Evolutionary conservation across 2,113 vertebrate species (phyloP).

Genomic region (Micronycteris hirsuta): DNA sequence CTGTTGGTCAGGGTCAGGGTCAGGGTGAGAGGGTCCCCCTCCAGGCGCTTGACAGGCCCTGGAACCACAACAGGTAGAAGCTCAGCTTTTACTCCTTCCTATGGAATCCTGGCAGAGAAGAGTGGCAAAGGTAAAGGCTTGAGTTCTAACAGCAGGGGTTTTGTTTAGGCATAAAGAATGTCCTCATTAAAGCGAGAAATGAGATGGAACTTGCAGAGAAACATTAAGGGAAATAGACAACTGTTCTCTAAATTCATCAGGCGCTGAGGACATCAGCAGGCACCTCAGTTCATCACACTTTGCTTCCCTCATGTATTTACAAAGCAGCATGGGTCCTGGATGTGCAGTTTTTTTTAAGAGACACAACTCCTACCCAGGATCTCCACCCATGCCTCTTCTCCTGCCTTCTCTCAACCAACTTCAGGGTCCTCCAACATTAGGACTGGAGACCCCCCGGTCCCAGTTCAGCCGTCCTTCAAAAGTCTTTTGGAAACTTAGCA

Average conservation of each 20-base stretch:
- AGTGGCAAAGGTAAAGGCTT: neutral
- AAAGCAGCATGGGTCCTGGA: neutral
- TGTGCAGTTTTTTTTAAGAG: neutral
- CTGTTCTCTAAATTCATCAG: slow-evolving; percentile 24
- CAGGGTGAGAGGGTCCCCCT: neutral
- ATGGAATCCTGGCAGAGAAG: neutral
- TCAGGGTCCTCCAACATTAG: neutral
- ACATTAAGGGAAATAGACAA: slow-evolving; percentile 62
- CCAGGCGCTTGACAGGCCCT: neutral
- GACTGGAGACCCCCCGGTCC: fast-evolving
- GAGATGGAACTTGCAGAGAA: slow-evolving; percentile 60
- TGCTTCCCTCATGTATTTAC: neutral
- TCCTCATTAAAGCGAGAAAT: slow-evolving; percentile 60
- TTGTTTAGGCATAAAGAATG: slow-evolving; percentile 57
- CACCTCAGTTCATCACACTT: neutral
- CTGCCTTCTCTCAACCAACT: neutral
- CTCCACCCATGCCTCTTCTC: neutral
- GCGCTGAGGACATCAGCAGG: neutral
- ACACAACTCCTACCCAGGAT: neutral
- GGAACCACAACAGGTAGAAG: neutral
- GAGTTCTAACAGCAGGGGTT: slow-evolving; percentile 35
- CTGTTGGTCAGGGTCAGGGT: neutral
- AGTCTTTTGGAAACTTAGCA: neutral
- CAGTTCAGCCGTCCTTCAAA: neutral
- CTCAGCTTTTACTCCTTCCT: neutral